Conservation (phyloP, 2,113 vertebrate species). For the Cinclus cinclus region DNA sequence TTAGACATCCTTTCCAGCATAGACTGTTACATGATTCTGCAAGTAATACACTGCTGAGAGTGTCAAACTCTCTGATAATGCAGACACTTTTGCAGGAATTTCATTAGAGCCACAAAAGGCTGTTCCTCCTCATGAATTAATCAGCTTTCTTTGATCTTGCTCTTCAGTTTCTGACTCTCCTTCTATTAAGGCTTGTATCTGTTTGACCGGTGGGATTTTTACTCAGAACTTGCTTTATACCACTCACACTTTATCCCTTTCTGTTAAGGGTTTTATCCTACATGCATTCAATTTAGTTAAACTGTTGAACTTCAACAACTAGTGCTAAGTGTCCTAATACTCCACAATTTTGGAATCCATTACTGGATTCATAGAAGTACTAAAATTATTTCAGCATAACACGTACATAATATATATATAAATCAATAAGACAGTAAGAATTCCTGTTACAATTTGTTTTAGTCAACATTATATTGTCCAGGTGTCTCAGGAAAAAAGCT, state of each 20-base stretch:
- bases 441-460: background rate
- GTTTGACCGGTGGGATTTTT: background rate
- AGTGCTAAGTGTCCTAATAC: background rate
- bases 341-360: background rate
- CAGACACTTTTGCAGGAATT: background rate
- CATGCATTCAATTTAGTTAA: background rate
- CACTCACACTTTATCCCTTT: background rate
- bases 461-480: background rate
- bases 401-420: background rate
- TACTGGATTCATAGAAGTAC: background rate
- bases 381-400: background rate
- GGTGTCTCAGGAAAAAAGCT: background rate
- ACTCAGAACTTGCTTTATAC: background rate
- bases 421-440: background rate
- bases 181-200: background rate
- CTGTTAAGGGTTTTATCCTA: background rate
- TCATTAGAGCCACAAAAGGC: background rate
- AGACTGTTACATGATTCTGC: background rate
- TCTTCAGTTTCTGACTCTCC: background rate
- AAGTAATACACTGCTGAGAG: background rate
- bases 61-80: background rate
- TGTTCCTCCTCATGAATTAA: background rate
- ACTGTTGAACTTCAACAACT: background rate
- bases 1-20: background rate
- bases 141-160: background rate